Base-by-base conservation (phyloP, 2,113 vertebrate genomes). In the Salvator merianae region DNA sequence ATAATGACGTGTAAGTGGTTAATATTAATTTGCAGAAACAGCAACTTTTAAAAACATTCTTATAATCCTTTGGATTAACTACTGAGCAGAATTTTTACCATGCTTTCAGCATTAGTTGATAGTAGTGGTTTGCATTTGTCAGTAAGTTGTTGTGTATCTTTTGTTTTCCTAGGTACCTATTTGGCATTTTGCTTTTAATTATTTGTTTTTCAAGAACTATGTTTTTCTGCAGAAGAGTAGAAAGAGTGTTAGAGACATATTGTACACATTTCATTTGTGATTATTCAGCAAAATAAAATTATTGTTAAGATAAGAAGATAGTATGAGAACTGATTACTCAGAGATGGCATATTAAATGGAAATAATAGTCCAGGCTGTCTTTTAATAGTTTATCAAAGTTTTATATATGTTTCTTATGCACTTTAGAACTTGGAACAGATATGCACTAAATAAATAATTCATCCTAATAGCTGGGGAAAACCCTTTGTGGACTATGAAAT, bases 401-500 rank as follows among this genome's bases (percentile, higher is more conserved):
- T 87, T 90, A 38, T 91, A 1, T 79, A 38, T 0, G 0, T 88
- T 92, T 89, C 85, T 53, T 86, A 86, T 83, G 70, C 77, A 90
- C 55, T 83, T 82, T 91, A 85, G 30, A 87, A 28, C 65, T 79
- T 88, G 59, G 86, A 90, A 86, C 85, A 87, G 77, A 88, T 65
- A 53, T 53, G 40, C 10, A 22, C 12, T 90, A 69, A 91, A 87
- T 92, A 91, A 92, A 85, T 92, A 91, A 92, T 91, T 40, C 24
- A 71, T 83, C 28, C 26, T 90, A 89, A 83, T 90, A 73, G 38
- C 55, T 86, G 69, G 73, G 79, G 88, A 88, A 16, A 90, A 66
- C 80, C 79, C 66, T 80, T 94, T 80, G 81, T 86, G 69, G 43
- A 40, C 79, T 77, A 88, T 86, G 73, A 86, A 87, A 89, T 87